Evolutionary conservation across 2,797 vertebrate genomes (phyloP).

Genomic region (Vireo griseus): DNA sequence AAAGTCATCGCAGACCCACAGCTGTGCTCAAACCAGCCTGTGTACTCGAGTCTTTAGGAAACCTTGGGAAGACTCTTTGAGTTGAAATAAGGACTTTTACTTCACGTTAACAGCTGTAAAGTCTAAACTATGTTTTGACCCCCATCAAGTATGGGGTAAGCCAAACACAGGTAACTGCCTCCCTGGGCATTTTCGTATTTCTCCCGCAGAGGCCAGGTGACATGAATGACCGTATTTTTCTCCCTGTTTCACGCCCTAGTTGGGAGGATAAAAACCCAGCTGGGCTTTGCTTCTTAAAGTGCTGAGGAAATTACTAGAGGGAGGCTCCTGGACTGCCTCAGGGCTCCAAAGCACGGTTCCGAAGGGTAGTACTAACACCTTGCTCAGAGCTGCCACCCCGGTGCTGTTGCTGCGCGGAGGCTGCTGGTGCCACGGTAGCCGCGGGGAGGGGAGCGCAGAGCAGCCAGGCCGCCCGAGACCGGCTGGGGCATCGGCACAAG

Average conservation of each 20-base stretch:
- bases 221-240: accelerated
- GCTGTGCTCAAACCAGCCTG: background rate
- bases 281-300: accelerated
- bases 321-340: accelerated
- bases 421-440: background rate
- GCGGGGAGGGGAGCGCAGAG: background rate
- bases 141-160: accelerated
- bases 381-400: accelerated
- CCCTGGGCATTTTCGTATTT: background rate
- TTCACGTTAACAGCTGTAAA: accelerated
- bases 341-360: accelerated
- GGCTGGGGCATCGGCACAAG: background rate
- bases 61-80: background rate
- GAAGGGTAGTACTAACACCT: accelerated
- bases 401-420: accelerated
- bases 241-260: accelerated
- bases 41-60: background rate
- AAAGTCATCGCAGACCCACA: background rate
- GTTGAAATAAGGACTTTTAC: background rate
- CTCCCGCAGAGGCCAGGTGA: background rate
- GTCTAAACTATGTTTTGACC: background rate
- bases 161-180: background rate
- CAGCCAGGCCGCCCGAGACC: too few relatives aligned
- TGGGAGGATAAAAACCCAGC: background rate
- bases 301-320: accelerated